Base-by-base conservation (phyloP, 2,888 invertebrate species). In the Troglohyphantes excavatus region DNA sequence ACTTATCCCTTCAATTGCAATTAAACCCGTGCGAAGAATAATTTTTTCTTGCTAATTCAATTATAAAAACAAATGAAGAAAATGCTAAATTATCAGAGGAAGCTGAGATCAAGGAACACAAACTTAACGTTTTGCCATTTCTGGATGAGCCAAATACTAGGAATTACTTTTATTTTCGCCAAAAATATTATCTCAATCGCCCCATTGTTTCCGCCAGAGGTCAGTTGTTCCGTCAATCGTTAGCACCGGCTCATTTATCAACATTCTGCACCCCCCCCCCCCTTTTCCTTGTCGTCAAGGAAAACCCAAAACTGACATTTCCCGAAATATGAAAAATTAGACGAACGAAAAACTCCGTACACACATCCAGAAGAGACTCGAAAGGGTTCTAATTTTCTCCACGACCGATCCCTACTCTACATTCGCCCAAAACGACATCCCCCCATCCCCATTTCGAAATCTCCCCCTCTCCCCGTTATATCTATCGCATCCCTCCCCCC, bases 351-450 rank as follows among this genome's bases (percentile, higher is more conserved):
- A 26, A 26, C 68, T 29, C 46, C 65, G 23, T 65, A 63, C 63
- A 81, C 19, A 53, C 53, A 70, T 21, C 13, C 70, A 70, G 23
- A 61, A 73, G 82, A 82, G 17, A 65, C 21, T 65, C 72, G 67
- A 88, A 88, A 82, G 88, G 53, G 75, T 88, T 88, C 88, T 88
- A 88, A 88, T 88, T 88, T 88, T 88, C 88, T 88, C 82, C 88
- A 46, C 88, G 82, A 88, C 88, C 88, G 88, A 88, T 75, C 72
- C 23, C 53, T 33, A 65, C 43, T 78, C 63, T 78, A n/a, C n/a
- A n/a, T n/a, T n/a, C n/a, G n/a, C n/a, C 33, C 33, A 63, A 26
- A 43, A 27, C 61, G 27, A 19, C 19, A 68, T 68, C 29, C 33
- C 29, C 39, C 26, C 29, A 33, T 76, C 26, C n/a, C n/a, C n/a